A percentile compares a stretch with the other conserved stretches of the same genome.
Conservation (phyloP, 2,888 invertebrate species). For the Drosophila monieri region DNA sequence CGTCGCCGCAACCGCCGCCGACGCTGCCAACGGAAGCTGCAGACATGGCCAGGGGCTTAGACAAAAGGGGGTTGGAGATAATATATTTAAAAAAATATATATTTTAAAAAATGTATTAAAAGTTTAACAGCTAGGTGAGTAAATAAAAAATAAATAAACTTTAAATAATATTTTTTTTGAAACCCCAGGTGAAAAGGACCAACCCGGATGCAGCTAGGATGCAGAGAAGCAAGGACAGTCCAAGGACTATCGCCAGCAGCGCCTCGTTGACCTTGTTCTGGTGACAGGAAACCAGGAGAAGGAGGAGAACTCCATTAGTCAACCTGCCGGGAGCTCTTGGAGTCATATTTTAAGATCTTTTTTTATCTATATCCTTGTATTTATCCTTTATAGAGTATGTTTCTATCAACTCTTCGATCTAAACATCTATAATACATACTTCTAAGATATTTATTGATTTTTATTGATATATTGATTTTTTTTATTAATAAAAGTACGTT, state of each 20-base stretch:
- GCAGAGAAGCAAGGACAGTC: no score
- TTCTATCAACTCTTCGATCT: no score
- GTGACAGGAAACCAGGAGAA: background rate
- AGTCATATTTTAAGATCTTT: no score
- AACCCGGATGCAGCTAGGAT: background rate
- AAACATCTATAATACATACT: no score
- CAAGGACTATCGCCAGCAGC: background rate
- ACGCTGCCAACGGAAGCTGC: constrained; percentile 61
- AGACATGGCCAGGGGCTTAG: constrained; percentile 28
- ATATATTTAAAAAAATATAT: background rate
- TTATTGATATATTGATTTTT: no score
- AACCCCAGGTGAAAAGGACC: no score
- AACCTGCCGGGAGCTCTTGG: no score
- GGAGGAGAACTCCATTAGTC: no score
- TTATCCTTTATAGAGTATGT: no score
- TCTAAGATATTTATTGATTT: no score
- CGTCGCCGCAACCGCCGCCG: constrained; percentile 14
- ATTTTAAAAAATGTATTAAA: background rate
- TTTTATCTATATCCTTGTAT: no score
- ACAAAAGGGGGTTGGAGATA: background rate
- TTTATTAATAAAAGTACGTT: no score
- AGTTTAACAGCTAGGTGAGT: background rate
- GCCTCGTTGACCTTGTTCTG: background rate
- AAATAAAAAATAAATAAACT: background rate
- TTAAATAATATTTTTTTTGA: background rate